Evolutionary conservation across 1,140 invertebrate species (phyloP), one percentile per base, ranked within the genome.

Genomic region (Eupeodes corollae): DNA sequence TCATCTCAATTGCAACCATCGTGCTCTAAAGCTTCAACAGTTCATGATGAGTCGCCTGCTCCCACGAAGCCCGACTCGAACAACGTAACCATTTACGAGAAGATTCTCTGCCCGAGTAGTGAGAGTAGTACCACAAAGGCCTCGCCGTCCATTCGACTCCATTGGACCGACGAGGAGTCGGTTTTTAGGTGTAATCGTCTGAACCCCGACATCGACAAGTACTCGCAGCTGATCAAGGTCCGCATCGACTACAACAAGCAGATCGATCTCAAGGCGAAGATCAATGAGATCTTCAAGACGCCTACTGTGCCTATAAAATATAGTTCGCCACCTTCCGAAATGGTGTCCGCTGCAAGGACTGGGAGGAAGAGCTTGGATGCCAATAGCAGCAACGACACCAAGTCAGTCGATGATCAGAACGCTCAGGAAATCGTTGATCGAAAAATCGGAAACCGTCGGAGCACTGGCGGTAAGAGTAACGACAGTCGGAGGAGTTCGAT

Each of bases 191-290:
- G 32, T 19, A 10, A 33, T 26, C 46, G 50, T 11, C 37, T 44
- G 12, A 51, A 48, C 16, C 34, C n/a, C 3, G 42, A 47, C 39
- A 47, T 44, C 12, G 46, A 48, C 39, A 51, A 51, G 32, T 8
- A 46, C 19, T 19, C 42, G 9, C 14, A 21, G 6, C 19, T 49
- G 39, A 49, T 49, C 33, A 34, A 49, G 31, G 40, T 49, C 42
- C 48, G 48, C 21, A 34, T 49, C 16, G 48, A 49, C 44, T 49
- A 45, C 14, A 49, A 49, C 18, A 49, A 49, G 35, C 40, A 34
- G 31, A n/a, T 38, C 26, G 18, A 38, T 3, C 31, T 43, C 2
- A 15, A 39, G 11, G 48, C 39, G 13, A 45, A 41, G 30, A 49
- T 21, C 12, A 30, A 38, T n/a, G 18, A 50, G 40, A n/a, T 50